These are phyloP conservation scores for Zygaena filipendulae DNA, from an alignment of 2,888 invertebrate species.

Conservation along the genomic window DNA sequence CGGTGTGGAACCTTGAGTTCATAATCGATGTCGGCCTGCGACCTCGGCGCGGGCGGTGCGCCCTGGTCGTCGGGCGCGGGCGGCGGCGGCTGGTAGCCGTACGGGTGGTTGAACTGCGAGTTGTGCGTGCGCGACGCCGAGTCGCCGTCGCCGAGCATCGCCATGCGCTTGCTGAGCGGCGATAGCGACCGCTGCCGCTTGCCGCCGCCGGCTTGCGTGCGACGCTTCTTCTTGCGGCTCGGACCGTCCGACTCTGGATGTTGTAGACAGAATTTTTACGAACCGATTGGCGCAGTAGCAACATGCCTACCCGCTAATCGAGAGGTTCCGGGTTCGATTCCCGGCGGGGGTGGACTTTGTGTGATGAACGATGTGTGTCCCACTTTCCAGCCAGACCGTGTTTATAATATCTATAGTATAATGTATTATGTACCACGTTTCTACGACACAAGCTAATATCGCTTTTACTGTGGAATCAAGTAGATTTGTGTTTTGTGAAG, in stretches of 20 bases:
- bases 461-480: no score
- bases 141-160: constrained; percentile 71
- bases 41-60: constrained; percentile 34
- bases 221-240: constrained; percentile 70
- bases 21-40: constrained; percentile 70
- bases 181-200: constrained; percentile 79
- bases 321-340: no score
- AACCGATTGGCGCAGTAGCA: not conserved
- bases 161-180: constrained; percentile 86
- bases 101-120: constrained; percentile 78
- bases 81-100: constrained; percentile 69
- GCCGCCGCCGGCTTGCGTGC: constrained; percentile 64
- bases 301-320: no score
- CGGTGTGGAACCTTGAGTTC: constrained; percentile 75
- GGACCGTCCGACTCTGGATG: constrained; percentile 59
- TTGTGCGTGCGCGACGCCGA: constrained; percentile 56
- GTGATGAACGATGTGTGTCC: no score
- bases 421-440: no score
- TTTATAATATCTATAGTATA: no score
- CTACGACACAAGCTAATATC: no score
- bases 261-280: not conserved
- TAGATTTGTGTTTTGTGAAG: no score
- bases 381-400: no score
- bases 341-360: no score
- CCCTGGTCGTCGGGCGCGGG: constrained; percentile 52